Evolutionary conservation across 2,113 vertebrate genomes (phyloP).

Genomic region (Corynorhinus townsendii): DNA sequence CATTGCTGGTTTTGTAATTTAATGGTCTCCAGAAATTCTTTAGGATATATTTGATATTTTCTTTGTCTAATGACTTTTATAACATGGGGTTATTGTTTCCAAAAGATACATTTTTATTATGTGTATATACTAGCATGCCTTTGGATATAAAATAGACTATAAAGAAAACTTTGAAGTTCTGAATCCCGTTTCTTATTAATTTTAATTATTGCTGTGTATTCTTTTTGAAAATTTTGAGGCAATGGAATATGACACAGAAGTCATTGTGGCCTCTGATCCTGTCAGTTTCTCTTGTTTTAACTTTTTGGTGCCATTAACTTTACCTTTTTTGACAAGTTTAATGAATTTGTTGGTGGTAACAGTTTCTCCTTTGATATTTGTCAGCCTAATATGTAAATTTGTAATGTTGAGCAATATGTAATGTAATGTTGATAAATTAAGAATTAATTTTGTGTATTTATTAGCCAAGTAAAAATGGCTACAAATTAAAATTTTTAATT

Average conservation of each 20-base stretch:
- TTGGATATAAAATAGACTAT: background rate
- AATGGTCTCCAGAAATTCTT: slow-evolving; percentile 24
- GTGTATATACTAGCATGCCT: background rate
- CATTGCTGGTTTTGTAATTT: slow-evolving; percentile 31
- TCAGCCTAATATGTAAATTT: background rate
- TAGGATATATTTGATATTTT: slow-evolving; percentile 16
- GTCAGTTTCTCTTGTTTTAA: background rate
- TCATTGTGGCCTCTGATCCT: background rate
- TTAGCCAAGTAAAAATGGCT: slow-evolving; percentile 10
- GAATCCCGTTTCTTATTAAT: background rate
- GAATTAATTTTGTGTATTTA: slow-evolving; percentile 26
- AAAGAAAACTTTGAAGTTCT: slow-evolving; percentile 28
- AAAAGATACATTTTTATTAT: background rate
- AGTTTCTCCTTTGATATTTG: background rate
- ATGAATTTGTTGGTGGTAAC: background rate
- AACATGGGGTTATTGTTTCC: background rate
- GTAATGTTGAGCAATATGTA: background rate
- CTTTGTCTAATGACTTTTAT: background rate
- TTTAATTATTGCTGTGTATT: slow-evolving; percentile 1
- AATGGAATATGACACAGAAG: background rate
- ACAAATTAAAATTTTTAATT: background rate
- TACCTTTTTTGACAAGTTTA: slow-evolving; percentile 15
- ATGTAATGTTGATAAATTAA: background rate
- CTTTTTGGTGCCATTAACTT: background rate
- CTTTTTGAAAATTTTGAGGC: slow-evolving; percentile 4